Evolutionary conservation across 53 echinoderm and acorn worm genomes (phyloP).

Genomic region (Glandiceps talaboti): DNA sequence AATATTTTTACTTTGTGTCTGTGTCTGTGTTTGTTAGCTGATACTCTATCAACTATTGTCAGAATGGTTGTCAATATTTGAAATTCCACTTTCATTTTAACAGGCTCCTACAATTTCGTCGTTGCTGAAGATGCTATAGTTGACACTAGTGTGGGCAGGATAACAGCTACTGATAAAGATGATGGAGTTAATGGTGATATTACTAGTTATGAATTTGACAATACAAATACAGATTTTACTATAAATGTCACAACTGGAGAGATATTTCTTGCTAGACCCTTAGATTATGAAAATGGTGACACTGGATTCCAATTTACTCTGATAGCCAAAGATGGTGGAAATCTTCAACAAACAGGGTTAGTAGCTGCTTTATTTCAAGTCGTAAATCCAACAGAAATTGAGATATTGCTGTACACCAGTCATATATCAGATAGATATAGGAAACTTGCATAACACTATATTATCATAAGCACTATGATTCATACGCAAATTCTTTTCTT

Average conservation of each 20-base stretch:
- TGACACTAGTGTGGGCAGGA: conserved; percentile 13
- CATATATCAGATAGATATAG: no score
- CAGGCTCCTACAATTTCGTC: background rate
- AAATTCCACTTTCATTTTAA: no score
- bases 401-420: no score
- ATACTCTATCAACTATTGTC: no score
- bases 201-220: background rate
- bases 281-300: background rate
- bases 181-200: conserved; percentile 26
- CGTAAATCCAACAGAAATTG: no score
- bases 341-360: background rate
- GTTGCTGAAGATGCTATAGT: background rate
- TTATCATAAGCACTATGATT: no score
- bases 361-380: background rate
- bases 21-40: no score
- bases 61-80: no score
- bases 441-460: no score
- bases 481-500: no score
- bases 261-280: background rate
- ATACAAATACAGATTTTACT: background rate
- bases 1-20: no score
- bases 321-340: background rate
- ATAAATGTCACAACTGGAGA: background rate
- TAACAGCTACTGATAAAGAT: conserved; percentile 49
- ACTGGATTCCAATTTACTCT: no score